Evolutionary conservation across 2,888 invertebrate species (phyloP), one percentile per base, ranked within the genome.

Genomic region (Hypolimnas misippus): DNA sequence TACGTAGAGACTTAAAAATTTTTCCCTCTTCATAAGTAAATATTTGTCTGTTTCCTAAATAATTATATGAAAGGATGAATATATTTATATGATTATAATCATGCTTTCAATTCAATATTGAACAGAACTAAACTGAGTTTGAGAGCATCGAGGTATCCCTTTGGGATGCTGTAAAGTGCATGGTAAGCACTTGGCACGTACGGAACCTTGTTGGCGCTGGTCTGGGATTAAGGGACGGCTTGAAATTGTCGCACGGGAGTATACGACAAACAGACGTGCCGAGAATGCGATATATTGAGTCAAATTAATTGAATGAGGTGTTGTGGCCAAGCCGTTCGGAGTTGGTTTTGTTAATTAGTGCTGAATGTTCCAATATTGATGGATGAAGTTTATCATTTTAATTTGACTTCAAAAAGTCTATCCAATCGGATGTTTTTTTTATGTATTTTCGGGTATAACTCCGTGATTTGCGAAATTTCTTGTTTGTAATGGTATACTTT

Each of bases 171-270:
- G 57, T 53, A 54, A 62, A 63, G 62, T 63, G 62, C 57, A 54
- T 53, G 35, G 62, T 46, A 63, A 57, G 62, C 57, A 63, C 62
- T 63, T 53, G 52, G 31, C 57, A 63, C 57, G 49, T 60, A 38
- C 35, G 46, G 40, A 42, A 44, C 16, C 44, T 29, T 54, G 59
- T 60, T 46, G 46, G 33, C 17, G 25, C 29, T 49, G 49, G 49
- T 49, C 49, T 12, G 38, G 53, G 59, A 60, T 14, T 49, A 40
- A 31, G 33, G 31, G 42, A 58, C 14, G 52, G 33, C 33, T 21
- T 21, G 42, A 21, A 58, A 58, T 52, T 52, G 58, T 58, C 49
- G 49, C 25, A 52, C 42, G 4, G 16, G 57, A 49, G 44, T 52
- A 16, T 31, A 44, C 49, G 25, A n/a, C 49, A 49, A 49, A 49